Percentiles rank a stretch among this genome's conserved stretches.
These are phyloP conservation scores for Poecilia latipinna DNA, from an alignment of 2,113 vertebrate species.

Conservation along the genomic window DNA sequence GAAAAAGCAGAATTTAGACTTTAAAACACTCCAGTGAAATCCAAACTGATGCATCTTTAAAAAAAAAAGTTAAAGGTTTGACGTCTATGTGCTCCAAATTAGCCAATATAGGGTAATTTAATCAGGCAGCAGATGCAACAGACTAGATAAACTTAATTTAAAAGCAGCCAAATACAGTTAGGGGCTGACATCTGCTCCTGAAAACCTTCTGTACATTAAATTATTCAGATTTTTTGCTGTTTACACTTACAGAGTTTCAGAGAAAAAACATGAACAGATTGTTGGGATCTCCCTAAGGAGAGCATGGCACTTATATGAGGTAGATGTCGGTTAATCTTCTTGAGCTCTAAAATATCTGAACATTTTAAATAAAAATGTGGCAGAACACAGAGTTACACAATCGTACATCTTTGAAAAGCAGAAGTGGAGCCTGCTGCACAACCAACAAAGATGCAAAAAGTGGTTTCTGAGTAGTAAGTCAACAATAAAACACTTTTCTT, in stretches of 20 bases:
- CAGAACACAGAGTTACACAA: too few species aligned
- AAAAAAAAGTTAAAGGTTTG: neutral
- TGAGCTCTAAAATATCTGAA: too few species aligned
- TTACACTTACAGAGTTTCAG: neutral
- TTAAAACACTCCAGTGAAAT: neutral
- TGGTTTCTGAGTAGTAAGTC: too few species aligned
- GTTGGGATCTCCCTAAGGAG: neutral
- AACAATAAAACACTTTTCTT: too few species aligned
- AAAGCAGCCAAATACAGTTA: neutral
- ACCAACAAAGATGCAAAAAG: too few species aligned
- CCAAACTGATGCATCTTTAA: neutral
- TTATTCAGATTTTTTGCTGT: neutral
- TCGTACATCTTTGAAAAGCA: too few species aligned
- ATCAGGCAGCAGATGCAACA: neutral
- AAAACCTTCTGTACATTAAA: neutral
- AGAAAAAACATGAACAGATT: neutral
- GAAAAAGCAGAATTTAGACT: conserved; percentile 1
- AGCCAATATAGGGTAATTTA: neutral
- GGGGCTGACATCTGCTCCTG: neutral
- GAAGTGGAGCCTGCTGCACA: too few species aligned
- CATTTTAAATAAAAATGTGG: too few species aligned
- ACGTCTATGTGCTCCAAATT: neutral
- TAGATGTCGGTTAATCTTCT: too few species aligned
- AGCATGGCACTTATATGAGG: too few species aligned
- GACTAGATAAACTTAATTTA: neutral